Evolutionary conservation across 2,797 vertebrate species (phyloP), one percentile per base, ranked within the genome.

Genomic region (Xenopus petersii): DNA sequence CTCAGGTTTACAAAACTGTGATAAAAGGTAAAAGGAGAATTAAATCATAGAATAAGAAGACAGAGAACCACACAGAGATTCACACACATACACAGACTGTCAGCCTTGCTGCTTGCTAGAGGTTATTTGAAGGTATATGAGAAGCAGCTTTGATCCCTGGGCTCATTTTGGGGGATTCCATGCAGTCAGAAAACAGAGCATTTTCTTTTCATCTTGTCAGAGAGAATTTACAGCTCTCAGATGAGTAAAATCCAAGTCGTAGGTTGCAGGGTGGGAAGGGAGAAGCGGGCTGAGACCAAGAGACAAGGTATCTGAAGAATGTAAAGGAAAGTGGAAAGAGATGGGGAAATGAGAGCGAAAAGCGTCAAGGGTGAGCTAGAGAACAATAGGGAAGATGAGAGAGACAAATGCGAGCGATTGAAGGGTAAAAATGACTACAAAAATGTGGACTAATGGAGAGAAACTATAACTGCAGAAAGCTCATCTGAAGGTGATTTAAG

Each of bases 131-230:
- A 79, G 71, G 77, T 70, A 79, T 79, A 60, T 79, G 71, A 46
- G 56, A 42, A 42, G 36, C 66, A 70, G 76, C 76, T 78, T 73
- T 78, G 76, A 78, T 78, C 66, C 71, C 60, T 59, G 71, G 60
- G 66, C 71, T 73, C 71, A 70, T 70, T 74, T 79, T 74, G 71
- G 77, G 74, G 71, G 71, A 74, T 79, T 74, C 77, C 67, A 74
- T 71, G 13, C 51, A 21, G 75, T 71, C 71, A 78, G 71, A 73
- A 70, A 79, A 70, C 48, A 74, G 66, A 74, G 51, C 61, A 79
- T 46, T 84, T 87, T 84, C 88, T 89, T 89, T 91, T 91, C 89
- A 90, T 92, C 88, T 86, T 87, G 88, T 89, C 84, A 85, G 86
- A 89, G 83, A 87, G 88, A 89, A 90, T 92, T 90, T 90, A 90